Conservation (phyloP, 2,888 invertebrate genomes). For the Aricia artaxerxes region DNA sequence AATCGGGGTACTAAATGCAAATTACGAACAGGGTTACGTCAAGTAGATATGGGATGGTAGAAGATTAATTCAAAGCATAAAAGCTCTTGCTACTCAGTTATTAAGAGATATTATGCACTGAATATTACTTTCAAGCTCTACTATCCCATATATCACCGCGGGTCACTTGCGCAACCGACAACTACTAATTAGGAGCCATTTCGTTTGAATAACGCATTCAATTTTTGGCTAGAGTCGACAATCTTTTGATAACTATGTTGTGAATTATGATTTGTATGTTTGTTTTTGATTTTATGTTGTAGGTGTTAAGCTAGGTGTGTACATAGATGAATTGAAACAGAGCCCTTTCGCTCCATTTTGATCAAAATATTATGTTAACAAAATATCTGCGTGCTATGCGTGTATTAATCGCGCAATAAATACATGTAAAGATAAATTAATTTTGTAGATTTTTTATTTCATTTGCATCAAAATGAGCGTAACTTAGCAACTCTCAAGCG, state of each 20-base stretch:
- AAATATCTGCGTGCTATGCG: background rate
- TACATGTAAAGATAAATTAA: no score
- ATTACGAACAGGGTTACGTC: background rate
- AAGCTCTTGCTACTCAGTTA: no score
- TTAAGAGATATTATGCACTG: background rate
- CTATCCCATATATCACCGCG: background rate
- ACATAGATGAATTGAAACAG: no score
- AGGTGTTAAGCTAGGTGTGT: background rate
- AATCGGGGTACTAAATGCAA: background rate
- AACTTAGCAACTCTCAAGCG: no score
- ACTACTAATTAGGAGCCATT: constrained; percentile 1
- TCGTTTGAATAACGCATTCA: background rate
- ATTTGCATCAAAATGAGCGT: no score
- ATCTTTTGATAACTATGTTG: background rate
- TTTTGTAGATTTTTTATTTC: no score
- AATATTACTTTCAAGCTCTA: background rate
- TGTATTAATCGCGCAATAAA: no score
- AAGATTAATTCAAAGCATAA: no score
- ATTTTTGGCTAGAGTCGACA: background rate
- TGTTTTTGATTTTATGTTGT: background rate
- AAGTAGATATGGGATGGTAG: background rate
- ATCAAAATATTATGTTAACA: background rate
- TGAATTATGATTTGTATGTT: background rate
- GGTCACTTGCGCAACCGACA: constrained; percentile 13
- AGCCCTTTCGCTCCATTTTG: background rate